phyloP scores from a whole-genome alignment of 23 tunicate species.

The Halocynthia roretzi region DNA sequence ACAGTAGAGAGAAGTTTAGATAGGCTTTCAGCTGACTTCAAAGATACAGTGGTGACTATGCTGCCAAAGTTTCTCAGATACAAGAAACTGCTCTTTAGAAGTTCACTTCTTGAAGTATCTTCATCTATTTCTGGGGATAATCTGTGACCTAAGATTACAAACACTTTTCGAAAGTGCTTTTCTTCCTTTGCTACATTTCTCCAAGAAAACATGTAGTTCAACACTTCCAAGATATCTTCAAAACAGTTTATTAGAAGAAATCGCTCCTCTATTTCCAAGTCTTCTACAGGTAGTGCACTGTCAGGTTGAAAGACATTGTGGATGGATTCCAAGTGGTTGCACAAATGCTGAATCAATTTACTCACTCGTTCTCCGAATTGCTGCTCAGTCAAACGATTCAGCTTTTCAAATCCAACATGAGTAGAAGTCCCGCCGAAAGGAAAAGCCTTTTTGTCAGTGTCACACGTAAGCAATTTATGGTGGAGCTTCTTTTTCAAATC shows the following conservation, averaged over 20 bases:
- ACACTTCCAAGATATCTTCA: conserved; percentile 27
- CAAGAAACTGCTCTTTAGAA: conserved; percentile 34
- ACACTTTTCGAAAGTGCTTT: neutral
- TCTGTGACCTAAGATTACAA: conserved; percentile 1
- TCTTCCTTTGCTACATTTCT: conserved; percentile 8
- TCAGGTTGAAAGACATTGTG: neutral
- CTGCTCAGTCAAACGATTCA: conserved; percentile 25
- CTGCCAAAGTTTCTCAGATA: conserved; percentile 30
- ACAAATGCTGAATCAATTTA: conserved; percentile 29
- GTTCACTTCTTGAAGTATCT: neutral
- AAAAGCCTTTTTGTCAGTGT: conserved; percentile 25
- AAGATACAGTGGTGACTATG: conserved; percentile 20
- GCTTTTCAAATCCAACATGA: conserved; percentile 50
- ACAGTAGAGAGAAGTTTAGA: conserved; percentile 29
- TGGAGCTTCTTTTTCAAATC: conserved; percentile 51
- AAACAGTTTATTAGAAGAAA: conserved; percentile 24
- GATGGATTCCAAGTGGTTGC: conserved; percentile 40
- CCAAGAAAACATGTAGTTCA: conserved; percentile 51
- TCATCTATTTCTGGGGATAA: conserved; percentile 8
- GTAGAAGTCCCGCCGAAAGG: conserved; percentile 15
- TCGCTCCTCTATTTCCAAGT: conserved; percentile 14
- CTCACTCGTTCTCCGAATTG: conserved; percentile 19
- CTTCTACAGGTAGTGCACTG: neutral
- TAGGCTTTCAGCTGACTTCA: conserved; percentile 15
- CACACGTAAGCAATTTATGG: conserved; percentile 21